Evolutionary conservation across 2,113 vertebrate genomes (phyloP).

Genomic region (Spermophilus dauricus): DNA sequence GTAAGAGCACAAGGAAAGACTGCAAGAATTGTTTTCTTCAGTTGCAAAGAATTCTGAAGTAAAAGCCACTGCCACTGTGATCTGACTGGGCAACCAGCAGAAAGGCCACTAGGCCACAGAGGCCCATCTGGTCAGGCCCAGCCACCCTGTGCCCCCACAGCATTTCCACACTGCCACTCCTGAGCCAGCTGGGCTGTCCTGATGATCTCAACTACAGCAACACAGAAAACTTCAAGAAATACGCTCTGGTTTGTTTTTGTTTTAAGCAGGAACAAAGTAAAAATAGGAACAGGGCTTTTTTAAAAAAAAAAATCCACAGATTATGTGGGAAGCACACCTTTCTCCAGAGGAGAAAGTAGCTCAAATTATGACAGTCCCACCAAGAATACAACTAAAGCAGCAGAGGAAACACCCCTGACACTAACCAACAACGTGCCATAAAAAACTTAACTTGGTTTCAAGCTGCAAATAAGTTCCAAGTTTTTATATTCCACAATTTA

Average conservation of each 20-base stretch:
- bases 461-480: slow-evolving; percentile 47
- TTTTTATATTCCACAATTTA: slow-evolving; percentile 60
- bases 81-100: neutral
- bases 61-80: neutral
- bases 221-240: neutral
- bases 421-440: neutral
- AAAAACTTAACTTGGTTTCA: neutral
- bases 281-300: neutral
- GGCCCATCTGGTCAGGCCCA: neutral
- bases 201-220: neutral
- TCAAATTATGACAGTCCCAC: neutral
- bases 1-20: neutral
- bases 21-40: neutral
- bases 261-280: neutral
- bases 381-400: neutral
- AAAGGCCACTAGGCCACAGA: too few relatives aligned
- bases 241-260: neutral
- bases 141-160: neutral
- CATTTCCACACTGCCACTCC: neutral
- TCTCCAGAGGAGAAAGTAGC: neutral
- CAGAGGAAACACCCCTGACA: neutral
- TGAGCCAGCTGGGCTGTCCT: neutral
- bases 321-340: neutral
- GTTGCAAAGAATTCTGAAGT: neutral
- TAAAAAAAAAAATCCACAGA: neutral